phyloP scores from a whole-genome alignment of 2,888 invertebrate species.

The Zygothrica quintamaculata region DNA sequence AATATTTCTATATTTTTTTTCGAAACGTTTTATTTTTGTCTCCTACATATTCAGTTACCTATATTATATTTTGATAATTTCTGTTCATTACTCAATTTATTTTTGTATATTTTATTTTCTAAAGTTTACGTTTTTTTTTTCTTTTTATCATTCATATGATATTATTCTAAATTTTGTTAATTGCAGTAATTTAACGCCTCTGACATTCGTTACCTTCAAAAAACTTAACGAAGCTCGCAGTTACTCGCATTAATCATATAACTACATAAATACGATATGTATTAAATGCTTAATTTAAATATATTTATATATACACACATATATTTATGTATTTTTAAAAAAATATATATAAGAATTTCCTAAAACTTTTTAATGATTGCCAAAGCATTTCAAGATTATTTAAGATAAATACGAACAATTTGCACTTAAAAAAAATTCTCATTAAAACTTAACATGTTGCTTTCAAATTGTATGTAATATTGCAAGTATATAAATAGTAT shows the following conservation, averaged over 20 bases:
- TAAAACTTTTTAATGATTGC: conserved; percentile 30
- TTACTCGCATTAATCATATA: conserved; percentile 42
- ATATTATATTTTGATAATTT: too few species aligned
- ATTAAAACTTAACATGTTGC: too few species aligned
- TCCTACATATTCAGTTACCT: too few species aligned
- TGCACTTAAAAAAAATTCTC: too few species aligned
- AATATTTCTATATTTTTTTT: too few species aligned
- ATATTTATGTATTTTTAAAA: conserved; percentile 17
- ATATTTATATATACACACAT: conserved; percentile 7
- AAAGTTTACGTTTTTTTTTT: not conserved
- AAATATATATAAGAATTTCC: conserved; percentile 28
- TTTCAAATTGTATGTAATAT: too few species aligned
- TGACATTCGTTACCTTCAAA: conserved; percentile 58
- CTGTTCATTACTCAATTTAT: too few species aligned
- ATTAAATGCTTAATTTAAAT: not conserved
- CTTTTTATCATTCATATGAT: too few species aligned
- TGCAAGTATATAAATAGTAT: too few species aligned
- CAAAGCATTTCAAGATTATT: not conserved
- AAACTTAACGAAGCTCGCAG: conserved; percentile 46
- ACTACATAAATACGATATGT: conserved; percentile 5
- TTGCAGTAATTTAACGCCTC: conserved; percentile 62
- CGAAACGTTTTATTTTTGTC: too few species aligned
- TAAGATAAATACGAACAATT: too few species aligned
- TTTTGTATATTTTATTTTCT: too few species aligned
- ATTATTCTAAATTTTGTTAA: conserved; percentile 21